Conservation (phyloP, 2,113 vertebrate genomes). For the Romanogobio albipinnatus region DNA sequence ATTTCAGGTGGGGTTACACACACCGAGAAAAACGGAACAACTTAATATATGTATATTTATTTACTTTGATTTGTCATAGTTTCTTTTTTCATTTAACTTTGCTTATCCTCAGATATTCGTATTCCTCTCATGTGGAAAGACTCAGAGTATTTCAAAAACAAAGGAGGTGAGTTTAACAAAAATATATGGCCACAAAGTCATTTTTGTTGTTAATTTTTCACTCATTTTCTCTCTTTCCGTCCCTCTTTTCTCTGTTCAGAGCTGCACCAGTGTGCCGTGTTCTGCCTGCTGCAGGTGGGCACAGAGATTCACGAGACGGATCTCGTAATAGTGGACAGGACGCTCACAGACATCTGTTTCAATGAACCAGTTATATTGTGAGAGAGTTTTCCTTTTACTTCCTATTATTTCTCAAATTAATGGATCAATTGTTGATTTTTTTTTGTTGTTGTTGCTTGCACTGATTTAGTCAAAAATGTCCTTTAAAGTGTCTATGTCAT, state of each 20-base stretch:
- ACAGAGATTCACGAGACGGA: conserved; percentile 83
- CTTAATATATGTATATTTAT: neutral
- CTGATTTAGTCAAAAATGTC: too few species aligned
- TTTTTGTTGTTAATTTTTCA: neutral
- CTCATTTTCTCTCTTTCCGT: neutral
- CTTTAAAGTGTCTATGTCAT: neutral
- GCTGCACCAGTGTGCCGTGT: conserved; percentile 85
- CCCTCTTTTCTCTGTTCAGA: conserved; percentile 67
- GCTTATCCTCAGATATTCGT: conserved; percentile 70
- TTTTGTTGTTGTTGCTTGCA: too few species aligned
- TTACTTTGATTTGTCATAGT: neutral
- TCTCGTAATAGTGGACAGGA: conserved; percentile 86
- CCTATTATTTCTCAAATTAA: neutral
- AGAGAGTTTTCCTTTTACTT: conserved; percentile 48
- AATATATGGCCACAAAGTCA: neutral
- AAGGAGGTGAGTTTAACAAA: conserved; percentile 32
- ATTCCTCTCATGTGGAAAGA: conserved; percentile 84
- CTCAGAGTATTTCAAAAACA: conserved; percentile 79
- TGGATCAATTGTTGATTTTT: too few species aligned
- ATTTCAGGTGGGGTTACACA: conserved; percentile 77
- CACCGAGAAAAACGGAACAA: neutral
- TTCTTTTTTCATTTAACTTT: neutral
- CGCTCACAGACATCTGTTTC: conserved; percentile 88
- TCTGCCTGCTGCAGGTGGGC: conserved; percentile 85
- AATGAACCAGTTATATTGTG: conserved; percentile 83